Evolutionary conservation across 1,140 invertebrate genomes (phyloP), one percentile per base, ranked within the genome.

Genomic region (Heliconius eleuchia): DNA sequence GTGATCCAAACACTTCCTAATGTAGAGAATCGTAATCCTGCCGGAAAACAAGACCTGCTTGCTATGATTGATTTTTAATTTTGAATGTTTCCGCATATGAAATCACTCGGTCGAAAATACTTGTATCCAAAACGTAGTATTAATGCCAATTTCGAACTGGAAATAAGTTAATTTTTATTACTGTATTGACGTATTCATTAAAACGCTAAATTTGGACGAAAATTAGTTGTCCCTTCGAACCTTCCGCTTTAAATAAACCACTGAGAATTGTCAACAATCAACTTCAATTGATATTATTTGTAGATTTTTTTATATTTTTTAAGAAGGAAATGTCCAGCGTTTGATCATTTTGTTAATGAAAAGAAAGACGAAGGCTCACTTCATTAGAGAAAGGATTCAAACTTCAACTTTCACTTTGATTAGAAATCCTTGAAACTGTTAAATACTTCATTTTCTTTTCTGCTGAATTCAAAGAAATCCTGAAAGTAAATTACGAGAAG

Each of bases 61-160:
- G 50, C 9, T 82, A 81, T 91, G 89, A 90, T 91, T 87, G 88
- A 89, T 89, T 87, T 83, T 85, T 85, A 80, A 78, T 78, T 77
- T 82, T 81, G 75, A 39, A 81, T 75, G 73, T 86, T 92, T 93
- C 91, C 91, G 90, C 86, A 83, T 93, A 92, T 91, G 90, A 92
- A 92, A 89, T 92, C 91, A 93, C 86, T 80, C 81, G 78, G 71
- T 85, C 82, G 84, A 87, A 89, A 90, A 83, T 82, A 83, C 78
- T 81, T 78, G 74, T 78, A 74, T 80, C 80, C 81, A 82, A 80
- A 84, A 84, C 75, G 80, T 83, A 81, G 82, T 73, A 84, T 87
- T 83, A 83, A 85, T 77, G 77, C 72, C 78, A 82, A 87, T 86
- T 81, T 86, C 73, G 71, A 77, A 76, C 72, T 84, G 74, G 81